phyloP scores from a whole-genome alignment of 2,888 invertebrate species.

The Diaprepes abbreviatus region DNA sequence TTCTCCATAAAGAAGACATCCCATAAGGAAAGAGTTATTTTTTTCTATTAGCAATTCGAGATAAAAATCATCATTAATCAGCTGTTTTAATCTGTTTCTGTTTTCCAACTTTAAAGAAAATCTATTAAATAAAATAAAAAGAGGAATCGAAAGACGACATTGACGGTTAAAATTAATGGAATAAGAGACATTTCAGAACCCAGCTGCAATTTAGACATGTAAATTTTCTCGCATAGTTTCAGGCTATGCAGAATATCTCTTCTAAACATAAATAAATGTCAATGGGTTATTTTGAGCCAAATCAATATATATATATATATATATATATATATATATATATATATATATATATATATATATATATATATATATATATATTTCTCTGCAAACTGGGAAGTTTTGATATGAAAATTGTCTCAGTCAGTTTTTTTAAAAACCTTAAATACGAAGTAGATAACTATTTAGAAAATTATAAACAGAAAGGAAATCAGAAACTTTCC shows the following conservation, averaged over 20 bases:
- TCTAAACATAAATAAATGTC: background rate
- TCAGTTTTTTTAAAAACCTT: no score
- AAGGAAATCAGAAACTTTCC: no score
- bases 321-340: no score
- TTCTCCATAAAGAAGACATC: background rate
- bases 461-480: no score
- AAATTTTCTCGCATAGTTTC: slow-evolving; percentile 2
- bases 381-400: no score
- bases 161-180: slow-evolving; percentile 23
- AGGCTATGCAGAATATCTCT: background rate
- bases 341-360: no score
- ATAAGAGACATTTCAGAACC: background rate
- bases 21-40: background rate
- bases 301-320: no score
- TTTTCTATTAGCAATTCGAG: background rate
- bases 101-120: slow-evolving; percentile 9
- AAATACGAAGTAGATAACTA: no score
- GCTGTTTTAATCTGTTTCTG: slow-evolving; percentile 17
- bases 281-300: no score
- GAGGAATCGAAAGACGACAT: slow-evolving; percentile 8
- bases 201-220: slow-evolving; percentile 6
- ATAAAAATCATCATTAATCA: slow-evolving; percentile 21
- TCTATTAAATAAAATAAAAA: slow-evolving; percentile 21
- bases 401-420: no score
- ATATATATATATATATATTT: no score